Evolutionary conservation across 1,140 invertebrate species (phyloP), one percentile per base, ranked within the genome.

Genomic region (Drosophila sturtevanti): DNA sequence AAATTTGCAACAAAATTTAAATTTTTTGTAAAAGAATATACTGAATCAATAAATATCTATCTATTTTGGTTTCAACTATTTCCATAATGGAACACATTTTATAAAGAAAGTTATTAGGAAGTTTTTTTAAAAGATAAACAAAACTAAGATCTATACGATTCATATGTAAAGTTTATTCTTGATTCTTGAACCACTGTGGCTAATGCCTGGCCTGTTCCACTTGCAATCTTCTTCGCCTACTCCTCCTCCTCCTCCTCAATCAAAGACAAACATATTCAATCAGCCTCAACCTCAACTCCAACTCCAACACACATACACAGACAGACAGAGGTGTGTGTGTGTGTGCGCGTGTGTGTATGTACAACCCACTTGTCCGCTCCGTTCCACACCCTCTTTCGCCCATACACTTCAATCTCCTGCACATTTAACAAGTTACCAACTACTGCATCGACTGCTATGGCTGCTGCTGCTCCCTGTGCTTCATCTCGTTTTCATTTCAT

Each of bases 181-280:
- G n/a, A 4, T 54, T 54, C 27, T 56, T 56, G 14, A 35, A 1
- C n/a, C 70, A 72, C 67, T 70, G 27, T 31, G n/a, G 9, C 70
- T 68, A 62, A 62, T 69, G n/a, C 21, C 10, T 22, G 27, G 9
- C 9, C 35, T 34, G 14, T 35, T 60, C 37, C 68, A 76, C 69
- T 63, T 76, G 69, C 64, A 34, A 14, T 35, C 27, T 18, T 34
- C 27, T 56, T 31, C 54, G 27, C 54, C 54, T 56, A 48, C 41
- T 48, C 41, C 41, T 48, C 41, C 16, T 27, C 14, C 41, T 48
- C 41, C 41, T 48, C 41, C 16, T 27, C 14, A 56, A 18, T 27
- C 27, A 27, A 31, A 56, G 54, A 48, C 18, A 34, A 60, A 63
- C 55, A 71, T n/a, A n/a, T 75, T 76, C 69, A 72, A 76, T 72